A percentile compares a stretch with the other conserved stretches of the same genome.
Evolutionary conservation across 1,140 invertebrate genomes (phyloP).

Genomic region (Pseudomyrmex sp.): DNA sequence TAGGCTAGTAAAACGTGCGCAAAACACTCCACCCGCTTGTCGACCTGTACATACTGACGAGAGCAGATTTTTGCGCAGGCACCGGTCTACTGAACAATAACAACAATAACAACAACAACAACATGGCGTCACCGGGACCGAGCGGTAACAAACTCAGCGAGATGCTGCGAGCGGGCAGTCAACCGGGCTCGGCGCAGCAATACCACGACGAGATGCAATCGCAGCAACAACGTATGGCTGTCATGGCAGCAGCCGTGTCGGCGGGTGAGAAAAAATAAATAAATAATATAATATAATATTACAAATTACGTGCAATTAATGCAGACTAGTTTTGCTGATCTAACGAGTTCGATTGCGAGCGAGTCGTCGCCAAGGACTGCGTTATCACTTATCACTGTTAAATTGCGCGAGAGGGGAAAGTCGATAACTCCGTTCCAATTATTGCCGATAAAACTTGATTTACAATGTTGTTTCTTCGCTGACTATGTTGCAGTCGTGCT

Average conservation of each 20-base stretch:
- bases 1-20: conserved; percentile 50
- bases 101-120: conserved; percentile 90
- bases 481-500: conserved; percentile 8
- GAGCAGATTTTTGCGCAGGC: conserved; percentile 85
- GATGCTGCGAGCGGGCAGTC: conserved; percentile 87
- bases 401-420: conserved; percentile 80
- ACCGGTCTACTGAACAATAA: conserved; percentile 87
- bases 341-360: conserved; percentile 28
- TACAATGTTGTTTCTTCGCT: conserved; percentile 63
- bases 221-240: conserved; percentile 91
- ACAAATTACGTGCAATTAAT: background rate
- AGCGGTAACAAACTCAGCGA: conserved; percentile 89
- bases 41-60: conserved; percentile 77
- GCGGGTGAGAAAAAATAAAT: conserved; percentile 84
- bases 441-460: conserved; percentile 69
- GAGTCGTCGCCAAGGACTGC: conserved; percentile 50
- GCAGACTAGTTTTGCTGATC: background rate
- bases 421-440: conserved; percentile 84
- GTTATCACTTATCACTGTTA: conserved; percentile 61
- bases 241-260: conserved; percentile 89
- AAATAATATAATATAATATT: conserved; percentile 13
- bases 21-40: conserved; percentile 2
- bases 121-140: conserved; percentile 84
- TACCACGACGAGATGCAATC: conserved; percentile 90
- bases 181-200: conserved; percentile 85